Evolutionary conservation across 2,113 vertebrate species (phyloP), one percentile per base, ranked within the genome.

Genomic region (Eidolon helvum): DNA sequence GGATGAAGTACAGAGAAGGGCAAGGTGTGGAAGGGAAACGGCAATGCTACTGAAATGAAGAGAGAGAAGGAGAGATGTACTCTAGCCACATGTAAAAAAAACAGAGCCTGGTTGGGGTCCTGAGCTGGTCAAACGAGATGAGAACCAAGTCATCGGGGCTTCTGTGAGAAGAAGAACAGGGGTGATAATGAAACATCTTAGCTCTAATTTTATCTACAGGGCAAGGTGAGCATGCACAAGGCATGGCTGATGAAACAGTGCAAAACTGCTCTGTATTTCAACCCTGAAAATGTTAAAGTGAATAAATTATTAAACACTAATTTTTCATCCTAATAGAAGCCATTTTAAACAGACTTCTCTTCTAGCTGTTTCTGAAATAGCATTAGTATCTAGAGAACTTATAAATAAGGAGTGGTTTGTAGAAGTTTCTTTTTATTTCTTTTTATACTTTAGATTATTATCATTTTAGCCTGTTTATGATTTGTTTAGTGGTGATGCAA

Each of bases 231-330:
- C 26, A 4, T 4, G 16, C 5, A 14, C 5, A 89, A 21, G 78
- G 12, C 14, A 7, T 10, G 35, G 66, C 11, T 45, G 78, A 33
- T 7, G 11, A 45, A 69, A 53, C 28, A 50, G 10, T 63, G 43
- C 63, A 63, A 72, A 57, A 12, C 35, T 45, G 26, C 61, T 90
- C 50, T 68, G 0, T 3, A 0, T 8, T 33, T 90, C 74, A 33
- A 83, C 24, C 28, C 65, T 18, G 91, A 91, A 65, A 83, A 71
- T 40, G 89, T 71, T 85, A 82, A 86, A 66, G 71, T 55, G 43
- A 83, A 94, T 97, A 69, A 87, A 92, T 97, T 88, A 96, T 97
- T 95, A 90, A 97, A 84, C 11, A 83, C 5, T 38, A 50, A 75
- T 65, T 40, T 82, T 90, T 95, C 65, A 84, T 79, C 50, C 50